Conservation (phyloP, 2,113 vertebrate species). For the Phrynocephalus versicolor region DNA sequence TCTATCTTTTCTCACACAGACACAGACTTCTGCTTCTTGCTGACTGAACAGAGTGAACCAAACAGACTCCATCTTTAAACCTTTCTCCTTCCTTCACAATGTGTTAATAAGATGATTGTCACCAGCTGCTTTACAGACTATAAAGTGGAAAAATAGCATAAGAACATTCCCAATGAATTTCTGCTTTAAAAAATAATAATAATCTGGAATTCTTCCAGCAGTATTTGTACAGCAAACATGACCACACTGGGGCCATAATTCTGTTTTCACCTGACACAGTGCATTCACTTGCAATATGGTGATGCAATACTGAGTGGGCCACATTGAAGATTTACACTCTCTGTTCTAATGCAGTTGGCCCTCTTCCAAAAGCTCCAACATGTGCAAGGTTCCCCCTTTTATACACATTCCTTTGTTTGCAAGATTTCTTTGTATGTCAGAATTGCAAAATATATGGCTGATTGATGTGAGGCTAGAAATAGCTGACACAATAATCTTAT, state of each 20-base stretch:
- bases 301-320: not conserved
- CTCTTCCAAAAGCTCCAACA: conserved; percentile 4
- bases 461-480: not conserved
- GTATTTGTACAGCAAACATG: not conserved
- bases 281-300: not conserved
- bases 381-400: not conserved
- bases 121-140: not conserved
- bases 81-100: too few species aligned
- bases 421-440: not conserved
- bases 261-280: not conserved
- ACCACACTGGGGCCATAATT: not conserved
- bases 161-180: not conserved
- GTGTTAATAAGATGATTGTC: not conserved
- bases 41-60: too few species aligned
- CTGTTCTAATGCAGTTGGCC: not conserved
- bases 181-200: not conserved
- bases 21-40: too few species aligned
- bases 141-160: not conserved
- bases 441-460: conserved; percentile 10
- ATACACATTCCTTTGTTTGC: not conserved
- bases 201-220: not conserved
- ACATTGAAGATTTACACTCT: not conserved
- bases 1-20: too few species aligned
- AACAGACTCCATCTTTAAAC: too few species aligned
- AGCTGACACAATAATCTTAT: not conserved